Percentiles rank a stretch among this genome's conserved stretches.
These are phyloP conservation scores for Drosophila pectinifera DNA, from an alignment of 1,140 invertebrate species.

Conservation along the genomic window DNA sequence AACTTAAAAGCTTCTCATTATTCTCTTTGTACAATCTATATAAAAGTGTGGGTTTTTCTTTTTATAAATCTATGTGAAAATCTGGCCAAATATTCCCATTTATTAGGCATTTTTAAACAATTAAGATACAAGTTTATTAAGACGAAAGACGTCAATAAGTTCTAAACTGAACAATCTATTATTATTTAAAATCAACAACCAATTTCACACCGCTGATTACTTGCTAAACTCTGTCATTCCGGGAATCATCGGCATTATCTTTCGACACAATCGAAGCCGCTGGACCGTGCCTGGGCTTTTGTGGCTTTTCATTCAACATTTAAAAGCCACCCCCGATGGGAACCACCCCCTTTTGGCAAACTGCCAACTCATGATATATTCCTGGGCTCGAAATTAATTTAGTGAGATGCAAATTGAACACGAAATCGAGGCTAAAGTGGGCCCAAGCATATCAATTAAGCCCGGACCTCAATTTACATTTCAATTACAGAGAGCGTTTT, in stretches of 20 bases:
- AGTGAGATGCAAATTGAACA: constrained; percentile 53
- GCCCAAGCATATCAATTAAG: constrained; percentile 51
- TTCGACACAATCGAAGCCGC: constrained; percentile 27
- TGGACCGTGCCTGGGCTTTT: constrained; percentile 17
- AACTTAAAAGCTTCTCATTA: too few species aligned
- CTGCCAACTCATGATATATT: constrained; percentile 46
- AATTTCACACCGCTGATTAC: constrained; percentile 33
- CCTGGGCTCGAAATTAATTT: constrained; percentile 48
- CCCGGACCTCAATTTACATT: constrained; percentile 65
- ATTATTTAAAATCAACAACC: constrained; percentile 6
- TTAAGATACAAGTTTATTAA: background rate
- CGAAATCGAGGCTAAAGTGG: constrained; percentile 34
- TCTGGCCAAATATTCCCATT: too few species aligned
- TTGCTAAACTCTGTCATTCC: constrained; percentile 15
- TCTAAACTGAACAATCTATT: background rate
- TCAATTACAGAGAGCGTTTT: constrained; percentile 66
- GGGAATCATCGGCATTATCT: constrained; percentile 19
- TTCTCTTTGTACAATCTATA: too few species aligned
- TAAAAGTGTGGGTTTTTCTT: too few species aligned
- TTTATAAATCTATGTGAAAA: too few species aligned
- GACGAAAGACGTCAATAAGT: background rate
- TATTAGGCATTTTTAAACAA: background rate
- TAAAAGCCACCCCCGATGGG: constrained; percentile 15
- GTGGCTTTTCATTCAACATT: constrained; percentile 9
- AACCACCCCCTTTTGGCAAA: constrained; percentile 14